Evolutionary conservation across 2,888 invertebrate genomes (phyloP).

Genomic region (Hypena proboscidalis): DNA sequence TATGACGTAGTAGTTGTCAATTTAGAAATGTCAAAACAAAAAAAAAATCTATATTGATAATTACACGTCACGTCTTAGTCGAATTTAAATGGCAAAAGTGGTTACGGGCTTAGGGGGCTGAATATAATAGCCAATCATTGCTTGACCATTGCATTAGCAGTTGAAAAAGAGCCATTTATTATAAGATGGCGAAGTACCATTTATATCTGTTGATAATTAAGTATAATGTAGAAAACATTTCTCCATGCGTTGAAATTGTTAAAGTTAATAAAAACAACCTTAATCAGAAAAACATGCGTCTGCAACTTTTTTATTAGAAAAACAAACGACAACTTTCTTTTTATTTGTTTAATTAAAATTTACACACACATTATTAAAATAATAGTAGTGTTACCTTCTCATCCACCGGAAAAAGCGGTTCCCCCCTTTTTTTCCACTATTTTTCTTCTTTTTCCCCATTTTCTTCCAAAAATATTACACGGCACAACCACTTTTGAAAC

Average conservation of each 20-base stretch:
- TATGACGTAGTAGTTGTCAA: too few relatives aligned
- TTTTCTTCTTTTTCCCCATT: constrained; percentile 83
- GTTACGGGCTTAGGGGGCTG: too few relatives aligned
- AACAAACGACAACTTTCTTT: constrained; percentile 10
- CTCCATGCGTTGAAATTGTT: constrained; percentile 7
- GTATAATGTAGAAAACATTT: not conserved
- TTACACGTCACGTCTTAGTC: too few relatives aligned
- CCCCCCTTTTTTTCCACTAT: constrained; percentile 67
- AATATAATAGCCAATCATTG: too few relatives aligned
- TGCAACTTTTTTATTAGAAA: too few relatives aligned
- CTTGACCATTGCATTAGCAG: too few relatives aligned
- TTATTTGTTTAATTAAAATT: constrained; percentile 23
- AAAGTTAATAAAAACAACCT: not conserved
- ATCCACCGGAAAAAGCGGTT: constrained; percentile 81
- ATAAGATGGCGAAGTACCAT: too few relatives aligned
- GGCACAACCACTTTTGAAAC: constrained; percentile 54
- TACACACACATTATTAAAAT: constrained; percentile 19
- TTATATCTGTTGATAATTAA: not conserved
- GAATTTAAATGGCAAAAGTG: too few relatives aligned
- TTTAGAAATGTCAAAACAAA: too few relatives aligned
- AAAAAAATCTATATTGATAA: too few relatives aligned
- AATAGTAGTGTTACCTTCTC: constrained; percentile 64
- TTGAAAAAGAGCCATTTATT: too few relatives aligned
- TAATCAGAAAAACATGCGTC: too few relatives aligned
- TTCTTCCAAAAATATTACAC: constrained; percentile 53